Conservation (phyloP, 2,113 vertebrate genomes). For the Thalassoma bifasciatum region DNA sequence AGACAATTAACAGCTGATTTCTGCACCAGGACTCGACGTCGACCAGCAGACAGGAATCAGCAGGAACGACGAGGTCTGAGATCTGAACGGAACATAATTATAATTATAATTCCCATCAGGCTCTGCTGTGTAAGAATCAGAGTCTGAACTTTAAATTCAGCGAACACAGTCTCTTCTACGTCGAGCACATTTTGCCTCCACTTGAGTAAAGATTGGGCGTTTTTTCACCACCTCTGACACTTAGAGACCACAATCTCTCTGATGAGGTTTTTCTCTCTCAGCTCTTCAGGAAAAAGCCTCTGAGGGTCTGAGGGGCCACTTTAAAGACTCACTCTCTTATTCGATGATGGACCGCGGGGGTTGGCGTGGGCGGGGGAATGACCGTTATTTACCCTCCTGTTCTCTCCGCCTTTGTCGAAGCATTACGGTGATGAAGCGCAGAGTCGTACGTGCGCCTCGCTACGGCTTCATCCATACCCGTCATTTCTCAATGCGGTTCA, state of each 20-base stretch:
- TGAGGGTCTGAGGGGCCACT: not conserved
- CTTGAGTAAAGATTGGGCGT: too few relatives aligned
- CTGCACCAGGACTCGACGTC: not conserved
- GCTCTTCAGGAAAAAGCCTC: not conserved
- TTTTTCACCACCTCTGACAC: too few relatives aligned
- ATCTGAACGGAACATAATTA: too few relatives aligned
- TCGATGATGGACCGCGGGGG: not conserved
- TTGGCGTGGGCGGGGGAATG: too few relatives aligned
- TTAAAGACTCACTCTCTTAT: not conserved
- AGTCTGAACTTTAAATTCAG: too few relatives aligned
- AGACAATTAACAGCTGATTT: slow-evolving; percentile 39
- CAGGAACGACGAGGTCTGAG: too few relatives aligned
- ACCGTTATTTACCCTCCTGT: not conserved
- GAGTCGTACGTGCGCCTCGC: slow-evolving; percentile 2
- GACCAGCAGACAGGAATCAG: too few relatives aligned
- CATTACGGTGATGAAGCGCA: not conserved
- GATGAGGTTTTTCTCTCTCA: too few relatives aligned
- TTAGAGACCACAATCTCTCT: not conserved
- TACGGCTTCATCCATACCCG: slow-evolving; percentile 34
- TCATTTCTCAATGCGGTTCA: slow-evolving; percentile 37
- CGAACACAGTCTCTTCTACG: too few relatives aligned
- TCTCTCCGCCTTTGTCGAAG: not conserved
- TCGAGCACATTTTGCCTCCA: too few relatives aligned
- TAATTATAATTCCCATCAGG: too few relatives aligned
- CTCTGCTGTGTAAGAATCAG: too few relatives aligned